Evolutionary conservation across 2,797 vertebrate species (phyloP).

Genomic region (Tiaroga cobitis): DNA sequence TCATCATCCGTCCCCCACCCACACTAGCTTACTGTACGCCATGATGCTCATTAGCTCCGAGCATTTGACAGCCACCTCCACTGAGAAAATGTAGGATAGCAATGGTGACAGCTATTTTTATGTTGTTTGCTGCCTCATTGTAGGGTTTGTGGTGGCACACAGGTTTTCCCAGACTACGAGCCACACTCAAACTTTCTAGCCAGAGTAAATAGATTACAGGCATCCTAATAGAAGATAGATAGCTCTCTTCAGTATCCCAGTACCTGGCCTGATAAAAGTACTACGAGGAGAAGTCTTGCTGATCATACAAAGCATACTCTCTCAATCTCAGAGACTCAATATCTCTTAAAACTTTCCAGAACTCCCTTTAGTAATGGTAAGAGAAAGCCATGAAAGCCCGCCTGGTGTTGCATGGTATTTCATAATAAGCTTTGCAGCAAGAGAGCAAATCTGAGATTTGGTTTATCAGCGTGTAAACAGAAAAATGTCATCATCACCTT

Average conservation of each 20-base stretch:
- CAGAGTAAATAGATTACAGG: background rate
- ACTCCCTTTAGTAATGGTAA: background rate
- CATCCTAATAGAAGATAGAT: background rate
- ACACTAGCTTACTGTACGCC: conserved; percentile 13
- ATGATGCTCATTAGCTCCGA: conserved; percentile 51
- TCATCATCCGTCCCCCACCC: conserved; percentile 6
- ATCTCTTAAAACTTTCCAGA: background rate
- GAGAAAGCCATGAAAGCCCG: background rate
- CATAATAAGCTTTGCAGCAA: conserved; percentile 19
- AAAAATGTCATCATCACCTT: conserved; percentile 13
- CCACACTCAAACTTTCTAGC: background rate
- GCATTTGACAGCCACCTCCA: conserved; percentile 51
- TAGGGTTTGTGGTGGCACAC: background rate
- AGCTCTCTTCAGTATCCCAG: background rate
- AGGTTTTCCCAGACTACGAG: background rate
- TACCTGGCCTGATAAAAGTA: conserved; percentile 8
- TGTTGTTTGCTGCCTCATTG: background rate
- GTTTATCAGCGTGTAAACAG: conserved; percentile 14
- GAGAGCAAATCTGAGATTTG: background rate
- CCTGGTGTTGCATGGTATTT: conserved; percentile 22
- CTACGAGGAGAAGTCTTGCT: conserved; percentile 7
- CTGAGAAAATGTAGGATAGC: conserved; percentile 13
- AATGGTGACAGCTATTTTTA: conserved; percentile 32
- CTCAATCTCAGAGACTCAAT: background rate
- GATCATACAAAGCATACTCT: background rate